Evolutionary conservation across 2,797 vertebrate genomes (phyloP).

Genomic region (Lemur catta): DNA sequence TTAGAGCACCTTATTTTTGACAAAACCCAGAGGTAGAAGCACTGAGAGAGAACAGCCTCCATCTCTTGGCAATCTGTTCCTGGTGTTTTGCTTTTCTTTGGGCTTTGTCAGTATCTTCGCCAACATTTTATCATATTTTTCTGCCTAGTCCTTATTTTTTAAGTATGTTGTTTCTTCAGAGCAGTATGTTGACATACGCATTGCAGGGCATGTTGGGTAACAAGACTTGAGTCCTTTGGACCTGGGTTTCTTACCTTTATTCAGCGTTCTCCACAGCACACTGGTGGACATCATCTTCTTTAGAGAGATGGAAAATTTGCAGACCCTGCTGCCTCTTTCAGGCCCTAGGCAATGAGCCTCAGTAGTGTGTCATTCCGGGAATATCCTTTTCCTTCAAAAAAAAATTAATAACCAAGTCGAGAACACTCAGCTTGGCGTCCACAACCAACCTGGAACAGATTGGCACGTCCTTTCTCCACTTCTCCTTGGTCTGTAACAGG

Average conservation of each 20-base stretch:
- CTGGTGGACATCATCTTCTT: neutral
- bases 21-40: neutral
- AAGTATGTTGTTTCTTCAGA: neutral
- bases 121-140: neutral
- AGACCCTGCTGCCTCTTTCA: neutral
- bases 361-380: neutral
- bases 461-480: neutral
- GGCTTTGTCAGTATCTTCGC: neutral
- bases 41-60: neutral
- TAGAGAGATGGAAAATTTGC: neutral
- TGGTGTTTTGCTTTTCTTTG: neutral
- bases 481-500: neutral
- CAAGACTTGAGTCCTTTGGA: neutral
- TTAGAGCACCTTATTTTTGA: neutral
- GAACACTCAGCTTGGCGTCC: neutral
- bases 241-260: neutral
- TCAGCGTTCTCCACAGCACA: neutral
- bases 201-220: neutral
- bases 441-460: neutral
- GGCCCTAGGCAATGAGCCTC: fast-evolving
- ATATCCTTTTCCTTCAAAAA: neutral
- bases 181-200: neutral
- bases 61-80: neutral
- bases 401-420: neutral
- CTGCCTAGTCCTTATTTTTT: neutral